Conservation (phyloP, 2,113 vertebrate species). For the Megaptera novaeangliae region DNA sequence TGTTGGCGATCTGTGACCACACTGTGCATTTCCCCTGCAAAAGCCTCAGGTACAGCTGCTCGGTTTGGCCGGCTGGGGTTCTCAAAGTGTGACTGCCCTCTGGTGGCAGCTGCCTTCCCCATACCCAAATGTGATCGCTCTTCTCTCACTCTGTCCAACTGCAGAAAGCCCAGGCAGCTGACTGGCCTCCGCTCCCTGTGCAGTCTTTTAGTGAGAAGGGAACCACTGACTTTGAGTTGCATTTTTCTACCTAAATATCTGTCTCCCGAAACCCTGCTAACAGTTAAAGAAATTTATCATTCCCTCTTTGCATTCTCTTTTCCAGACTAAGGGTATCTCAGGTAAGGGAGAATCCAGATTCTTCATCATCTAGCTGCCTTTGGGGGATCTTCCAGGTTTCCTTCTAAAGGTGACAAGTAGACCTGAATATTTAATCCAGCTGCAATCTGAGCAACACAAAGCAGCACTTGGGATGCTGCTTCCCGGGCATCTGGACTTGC, state of each 20-base stretch:
- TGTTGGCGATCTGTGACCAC: neutral
- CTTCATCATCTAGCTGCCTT: neutral
- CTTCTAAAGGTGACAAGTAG: neutral
- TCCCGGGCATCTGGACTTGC: neutral
- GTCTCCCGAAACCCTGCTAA: neutral
- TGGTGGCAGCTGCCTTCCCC: constrained; percentile 30
- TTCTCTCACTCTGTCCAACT: neutral
- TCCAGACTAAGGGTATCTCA: neutral
- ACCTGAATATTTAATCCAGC: neutral
- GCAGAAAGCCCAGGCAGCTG: neutral
- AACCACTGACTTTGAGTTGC: neutral
- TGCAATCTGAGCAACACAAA: neutral
- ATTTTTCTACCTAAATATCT: neutral
- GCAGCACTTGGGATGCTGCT: neutral
- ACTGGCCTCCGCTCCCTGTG: neutral
- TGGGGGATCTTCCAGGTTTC: neutral
- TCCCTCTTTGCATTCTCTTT: neutral
- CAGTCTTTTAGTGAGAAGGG: neutral
- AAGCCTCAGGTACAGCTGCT: neutral
- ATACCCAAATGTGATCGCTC: neutral
- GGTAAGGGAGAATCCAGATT: neutral
- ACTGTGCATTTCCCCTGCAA: neutral
- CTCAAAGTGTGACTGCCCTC: constrained; percentile 49
- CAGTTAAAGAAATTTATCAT: neutral
- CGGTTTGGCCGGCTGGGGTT: neutral